Evolutionary conservation across 2,797 vertebrate genomes (phyloP).

Genomic region (Myotis findleyi): DNA sequence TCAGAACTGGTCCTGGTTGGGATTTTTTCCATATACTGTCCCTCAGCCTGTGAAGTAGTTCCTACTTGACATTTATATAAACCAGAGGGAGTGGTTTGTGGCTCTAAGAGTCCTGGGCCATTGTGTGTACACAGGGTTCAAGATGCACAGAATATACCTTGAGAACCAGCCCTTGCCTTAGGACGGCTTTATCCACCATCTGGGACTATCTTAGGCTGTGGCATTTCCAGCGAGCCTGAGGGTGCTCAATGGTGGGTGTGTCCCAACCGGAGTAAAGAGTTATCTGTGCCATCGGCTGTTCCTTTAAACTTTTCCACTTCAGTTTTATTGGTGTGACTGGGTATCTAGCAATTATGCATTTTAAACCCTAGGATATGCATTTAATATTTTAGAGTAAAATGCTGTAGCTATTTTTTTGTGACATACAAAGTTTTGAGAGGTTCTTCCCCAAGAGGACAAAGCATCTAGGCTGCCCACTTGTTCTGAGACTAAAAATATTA

Average conservation of each 20-base stretch:
- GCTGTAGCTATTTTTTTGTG: neutral
- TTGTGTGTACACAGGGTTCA: neutral
- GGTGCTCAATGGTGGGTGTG: rapidly evolving
- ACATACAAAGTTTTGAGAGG: neutral
- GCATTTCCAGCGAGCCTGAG: neutral
- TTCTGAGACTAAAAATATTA: neutral
- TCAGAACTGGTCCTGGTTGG: neutral
- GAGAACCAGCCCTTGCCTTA: neutral
- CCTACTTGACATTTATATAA: neutral
- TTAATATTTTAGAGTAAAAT: neutral
- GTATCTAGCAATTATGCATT: neutral
- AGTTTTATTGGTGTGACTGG: neutral
- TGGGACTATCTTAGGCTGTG: neutral
- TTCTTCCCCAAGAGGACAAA: neutral
- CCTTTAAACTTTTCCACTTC: neutral
- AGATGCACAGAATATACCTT: neutral
- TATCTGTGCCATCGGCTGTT: neutral
- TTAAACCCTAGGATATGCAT: neutral
- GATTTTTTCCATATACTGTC: too few species aligned
- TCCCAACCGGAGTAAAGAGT: neutral
- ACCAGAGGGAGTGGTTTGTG: neutral
- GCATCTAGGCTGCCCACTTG: neutral
- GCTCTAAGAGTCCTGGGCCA: neutral
- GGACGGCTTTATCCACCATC: rapidly evolving
- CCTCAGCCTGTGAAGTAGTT: neutral